Percentiles rank a stretch among this genome's conserved stretches.
Evolutionary conservation across 2,797 vertebrate genomes (phyloP).

Genomic region (Lacerta agilis): DNA sequence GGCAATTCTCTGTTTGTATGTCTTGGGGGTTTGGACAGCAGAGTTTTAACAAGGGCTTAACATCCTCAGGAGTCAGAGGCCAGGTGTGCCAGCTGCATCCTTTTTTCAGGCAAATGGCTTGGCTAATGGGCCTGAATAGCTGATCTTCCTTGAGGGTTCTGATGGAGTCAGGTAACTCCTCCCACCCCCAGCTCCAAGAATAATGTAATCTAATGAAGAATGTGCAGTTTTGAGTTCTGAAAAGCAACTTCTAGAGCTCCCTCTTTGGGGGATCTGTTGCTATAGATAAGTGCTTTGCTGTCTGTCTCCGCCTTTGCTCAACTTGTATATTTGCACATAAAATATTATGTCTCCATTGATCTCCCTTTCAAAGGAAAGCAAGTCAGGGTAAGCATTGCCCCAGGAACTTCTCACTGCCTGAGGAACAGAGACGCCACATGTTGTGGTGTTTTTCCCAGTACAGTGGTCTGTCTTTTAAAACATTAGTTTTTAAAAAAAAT

Average conservation of each 20-base stretch:
- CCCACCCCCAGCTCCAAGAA: background rate
- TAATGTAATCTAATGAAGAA: background rate
- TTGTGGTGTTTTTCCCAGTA: background rate
- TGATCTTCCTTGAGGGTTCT: background rate
- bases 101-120: background rate
- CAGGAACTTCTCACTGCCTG: background rate
- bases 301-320: too few species aligned
- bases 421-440: background rate
- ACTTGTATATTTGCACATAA: background rate
- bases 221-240: background rate
- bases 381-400: background rate
- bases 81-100: background rate
- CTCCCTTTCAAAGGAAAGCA: background rate
- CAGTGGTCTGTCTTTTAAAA: background rate
- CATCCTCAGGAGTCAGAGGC: background rate
- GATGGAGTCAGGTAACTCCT: background rate
- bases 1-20: background rate
- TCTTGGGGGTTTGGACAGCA: background rate
- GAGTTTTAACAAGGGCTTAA: too few species aligned
- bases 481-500: background rate
- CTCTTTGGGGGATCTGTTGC: background rate
- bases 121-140: background rate
- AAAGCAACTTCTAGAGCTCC: background rate
- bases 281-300: background rate
- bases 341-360: background rate